Evolutionary conservation across 2,888 invertebrate genomes (phyloP), one percentile per base, ranked within the genome.

Genomic region (Synergus gifuensis): DNA sequence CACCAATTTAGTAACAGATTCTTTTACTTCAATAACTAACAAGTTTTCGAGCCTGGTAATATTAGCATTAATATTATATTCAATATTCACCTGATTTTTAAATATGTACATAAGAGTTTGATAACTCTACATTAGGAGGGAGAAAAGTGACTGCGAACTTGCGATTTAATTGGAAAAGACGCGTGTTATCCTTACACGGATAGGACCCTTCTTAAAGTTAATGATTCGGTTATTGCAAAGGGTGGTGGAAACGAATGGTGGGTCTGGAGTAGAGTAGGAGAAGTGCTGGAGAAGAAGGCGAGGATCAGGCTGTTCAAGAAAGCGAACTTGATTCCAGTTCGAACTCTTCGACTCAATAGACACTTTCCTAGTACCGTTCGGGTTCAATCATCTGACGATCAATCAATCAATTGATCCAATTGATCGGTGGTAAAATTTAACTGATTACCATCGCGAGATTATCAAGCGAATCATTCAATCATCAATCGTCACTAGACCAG

Each of bases 291-390:
- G 77, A 76, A 77, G 73, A 69, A 77, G 60, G 62, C 62, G 80
- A 88, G 88, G 89, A 89, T 87, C 87, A 82, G 84, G 82, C 81
- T 79, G 83, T 76, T 83, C 86, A 87, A 85, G 86, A 89, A 88
- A 89, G 87, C 87, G 85, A 89, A 86, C 87, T 84, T 85, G 89
- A 89, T 89, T 85, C 85, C 88, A 89, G 89, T 89, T 89, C 86
- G 86, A 88, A 89, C 88, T 86, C 84, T 86, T 87, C 88, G 83
- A 83, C 83, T 82, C 80, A 80, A 85, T 86, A 85, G 83, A 83
- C 82, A 18, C 67, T 46, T 40, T 22, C 18, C 14, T 46, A 28
- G 7, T 22, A 67, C 2, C 67, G 42, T 18, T 42, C n/a, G 67
- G 44, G 18, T n/a, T 1, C n/a, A 67, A 42, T 67, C 16, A 67